Base-by-base conservation (phyloP, 2,888 invertebrate genomes). In the Caenorhabditis sp. region DNA sequence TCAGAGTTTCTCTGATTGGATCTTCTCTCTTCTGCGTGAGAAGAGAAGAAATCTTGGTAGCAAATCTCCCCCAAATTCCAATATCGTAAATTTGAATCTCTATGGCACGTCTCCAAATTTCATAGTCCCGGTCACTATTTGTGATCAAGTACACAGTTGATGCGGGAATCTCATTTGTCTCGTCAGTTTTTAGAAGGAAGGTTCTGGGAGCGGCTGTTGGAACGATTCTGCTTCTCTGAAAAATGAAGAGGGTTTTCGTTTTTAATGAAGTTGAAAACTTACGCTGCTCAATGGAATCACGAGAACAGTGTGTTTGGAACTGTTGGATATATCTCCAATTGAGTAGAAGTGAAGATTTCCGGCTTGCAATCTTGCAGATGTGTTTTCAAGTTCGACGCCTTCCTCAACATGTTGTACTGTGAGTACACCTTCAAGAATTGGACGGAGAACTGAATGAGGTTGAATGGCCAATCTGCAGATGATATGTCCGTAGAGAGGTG, bases 401-500 rank as follows among this genome's bases (percentile, higher is more conserved):
- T 85, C 82, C 24, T 85, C 80, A 12, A 85, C 49, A 26, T 86
- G 86, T 41, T 86, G 80, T 16, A 88, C 83, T 2, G 85, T 80
- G 0, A 88, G 64, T 22, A 84, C 81, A 31, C 88, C 88, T 64
- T 88, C 88, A 0, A 83, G 82, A 35, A 88, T 76, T 8, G 88
- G 86, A 35, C 81, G 66, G 1, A 86, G 79, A 1, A 87, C 86
- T 2, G 88, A 88, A 64, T 83, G 80, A 3, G 88, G 88, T 51
- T 86, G 87, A 51, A 85, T 85, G 1, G 80, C 86, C 47, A 88
- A 59, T 3, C 88, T 83, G 66, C 86, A 88, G 38, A 88, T 83
- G 19, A 88, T 76, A 35, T 86, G 85, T 0, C 88, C 88, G 51
- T 88, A 88, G 19, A 88, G 82, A 12, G 88, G 88, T 56, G 88